Evolutionary conservation across 30 jellyfish, hydroid and myxozoan genomes (phyloP).

Genomic region (Cassiopea andromeda): DNA sequence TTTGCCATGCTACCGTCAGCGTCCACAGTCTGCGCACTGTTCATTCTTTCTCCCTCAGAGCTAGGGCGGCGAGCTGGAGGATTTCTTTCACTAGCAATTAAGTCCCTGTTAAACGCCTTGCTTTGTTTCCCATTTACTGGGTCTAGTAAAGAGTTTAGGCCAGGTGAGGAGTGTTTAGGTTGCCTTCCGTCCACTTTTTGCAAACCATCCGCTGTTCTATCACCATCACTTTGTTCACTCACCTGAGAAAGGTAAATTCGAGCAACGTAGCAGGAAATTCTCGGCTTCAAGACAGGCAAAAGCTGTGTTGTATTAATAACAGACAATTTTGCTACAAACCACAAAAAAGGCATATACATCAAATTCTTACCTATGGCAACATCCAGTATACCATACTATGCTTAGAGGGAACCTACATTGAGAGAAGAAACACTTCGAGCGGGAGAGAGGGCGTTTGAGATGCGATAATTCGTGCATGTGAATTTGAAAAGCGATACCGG

Average conservation of each 20-base stretch:
- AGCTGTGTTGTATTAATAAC: conserved; percentile 56
- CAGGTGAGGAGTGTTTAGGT: conserved; percentile 56
- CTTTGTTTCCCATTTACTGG: conserved; percentile 62
- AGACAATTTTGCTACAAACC: conserved; percentile 36
- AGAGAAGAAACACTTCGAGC: not conserved
- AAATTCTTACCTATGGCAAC: conserved; percentile 11
- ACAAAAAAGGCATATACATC: conserved; percentile 28
- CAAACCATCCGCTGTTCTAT: conserved; percentile 49
- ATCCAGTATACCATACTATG: conserved; percentile 36
- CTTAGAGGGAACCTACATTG: not conserved
- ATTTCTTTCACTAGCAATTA: not conserved
- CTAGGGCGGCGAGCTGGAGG: conserved; percentile 26
- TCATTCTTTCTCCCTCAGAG: conserved; percentile 27
- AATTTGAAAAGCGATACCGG: conserved; percentile 41
- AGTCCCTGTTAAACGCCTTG: conserved; percentile 26
- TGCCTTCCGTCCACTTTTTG: conserved; percentile 45
- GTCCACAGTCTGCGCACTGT: conserved; percentile 47
- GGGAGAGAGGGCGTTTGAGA: not conserved
- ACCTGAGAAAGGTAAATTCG: conserved; percentile 44
- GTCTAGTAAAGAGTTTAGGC: conserved; percentile 24
- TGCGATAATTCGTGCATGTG: conserved; percentile 22
- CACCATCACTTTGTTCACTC: conserved; percentile 73
- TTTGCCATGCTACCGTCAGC: conserved; percentile 69
- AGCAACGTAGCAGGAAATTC: conserved; percentile 54
- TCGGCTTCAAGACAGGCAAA: conserved; percentile 43